Evolutionary conservation across 2,113 vertebrate species (phyloP), one percentile per base, ranked within the genome.

Genomic region (Etheostoma spectabile): DNA sequence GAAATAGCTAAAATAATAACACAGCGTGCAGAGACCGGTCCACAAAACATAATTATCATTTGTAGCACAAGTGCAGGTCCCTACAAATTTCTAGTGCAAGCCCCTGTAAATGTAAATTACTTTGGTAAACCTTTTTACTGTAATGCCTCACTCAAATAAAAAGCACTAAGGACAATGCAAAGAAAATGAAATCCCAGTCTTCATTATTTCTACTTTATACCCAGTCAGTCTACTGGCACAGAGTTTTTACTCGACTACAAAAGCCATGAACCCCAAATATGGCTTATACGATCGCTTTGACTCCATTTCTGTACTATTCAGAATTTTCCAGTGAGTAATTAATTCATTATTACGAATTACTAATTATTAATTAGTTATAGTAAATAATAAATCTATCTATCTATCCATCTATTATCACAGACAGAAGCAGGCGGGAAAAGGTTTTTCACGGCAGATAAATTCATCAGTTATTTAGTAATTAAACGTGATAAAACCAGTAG

Each of bases 381-480:
- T 3, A 27, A 27, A 27, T 3, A 27, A 2, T 27, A 27, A 27
- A 27, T 27, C 27, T 68, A n/a, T 55, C 62, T 74, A 24, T 74
- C 55, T 66, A 3, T 82, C 67, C 45, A 10, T 74, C 19, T 49
- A 18, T 76, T 16, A 1, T 49, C 0, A 1, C 15, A 60, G 19
- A 68, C 35, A 67, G 51, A 19, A 60, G 42, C 59, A 56, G 55
- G 30, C 30, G 30, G 30, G 3, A 30, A 51, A 64, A 70, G 14
- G 30, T 65, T 66, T 79, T 74, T 83, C 68, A 86, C 57, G 15
- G 70, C 63, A 60, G 60, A 85, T 74, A 73, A 79, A 84, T 83
- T 79, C 80, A 82, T 85, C 75, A 65, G 62, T 92, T 77, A 83
- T 89, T 89, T 80, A 74, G 71, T 89, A 89, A 92, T 93, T 91